Evolutionary conservation across 2,888 invertebrate genomes (phyloP), one percentile per base, ranked within the genome.

Genomic region (Hemicrepidius hirtus): DNA sequence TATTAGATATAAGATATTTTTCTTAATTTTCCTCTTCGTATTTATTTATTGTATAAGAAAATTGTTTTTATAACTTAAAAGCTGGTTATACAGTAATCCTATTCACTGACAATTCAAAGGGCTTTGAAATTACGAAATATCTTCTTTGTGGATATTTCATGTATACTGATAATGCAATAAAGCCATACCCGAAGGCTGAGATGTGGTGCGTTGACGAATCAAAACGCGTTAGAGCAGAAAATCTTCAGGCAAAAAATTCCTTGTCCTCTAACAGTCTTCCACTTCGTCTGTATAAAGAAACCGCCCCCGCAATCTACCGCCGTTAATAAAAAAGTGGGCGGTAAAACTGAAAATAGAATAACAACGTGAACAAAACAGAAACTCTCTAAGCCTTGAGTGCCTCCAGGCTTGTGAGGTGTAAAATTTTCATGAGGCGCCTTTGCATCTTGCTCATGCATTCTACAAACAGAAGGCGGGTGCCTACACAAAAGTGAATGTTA

Each of bases 401-500:
- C 18, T 9, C 18, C 9, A 32, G 57, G 35, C 16, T 44, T 57
- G 7, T 18, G 21, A 60, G 13, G 53, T 53, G 49, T 35, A 21
- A 50, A 65, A 65, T 53, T 65, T 50, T 35, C 49, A 65, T 65
- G 32, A 13, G 16, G 4, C 49, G 35, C 21, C 37, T 53, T 63
- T 65, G 64, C 64, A 18, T 37, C 49, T 46, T 24, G 20, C 28
- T 53, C n/a, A 16, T n/a, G 35, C 13, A 65, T n/a, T 65, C 20
- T 24, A 53, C 50, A 65, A 50, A 63, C 10, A 46, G 35, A 7
- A 46, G 20, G 41, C 4, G 32, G 12, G 35, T 18, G 12, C 46
- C 3, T 50, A 44, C 44, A 60, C 37, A 20, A 20, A 18, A 21
- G 44, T 68, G 20, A 69, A 69, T 62, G 63, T 41, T 63, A n/a